These are phyloP conservation scores for Sarotherodon lohbergeri DNA, from an alignment of 2,113 vertebrate genomes.

Conservation along the genomic window DNA sequence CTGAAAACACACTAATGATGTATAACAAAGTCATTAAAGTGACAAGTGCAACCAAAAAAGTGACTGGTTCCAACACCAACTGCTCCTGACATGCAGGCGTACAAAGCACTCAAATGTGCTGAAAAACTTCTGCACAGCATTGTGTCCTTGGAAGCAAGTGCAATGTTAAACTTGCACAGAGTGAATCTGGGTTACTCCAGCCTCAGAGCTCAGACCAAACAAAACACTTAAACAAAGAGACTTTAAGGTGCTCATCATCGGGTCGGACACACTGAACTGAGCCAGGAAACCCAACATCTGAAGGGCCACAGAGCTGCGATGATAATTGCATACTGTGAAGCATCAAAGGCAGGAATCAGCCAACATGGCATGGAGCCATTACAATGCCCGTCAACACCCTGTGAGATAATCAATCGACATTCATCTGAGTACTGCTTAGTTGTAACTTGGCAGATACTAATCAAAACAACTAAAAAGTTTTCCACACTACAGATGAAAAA, in stretches of 20 bases:
- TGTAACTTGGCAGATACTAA: background rate
- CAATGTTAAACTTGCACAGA: background rate
- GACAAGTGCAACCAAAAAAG: background rate
- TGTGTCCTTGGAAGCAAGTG: background rate
- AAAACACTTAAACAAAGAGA: background rate
- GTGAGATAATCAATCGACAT: slow-evolving; percentile 15
- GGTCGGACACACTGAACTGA: background rate
- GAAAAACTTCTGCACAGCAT: background rate
- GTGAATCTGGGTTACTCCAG: background rate
- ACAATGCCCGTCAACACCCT: background rate
- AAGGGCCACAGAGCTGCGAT: background rate
- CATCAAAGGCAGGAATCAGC: slow-evolving; percentile 13
- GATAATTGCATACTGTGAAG: background rate
- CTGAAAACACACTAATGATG: background rate
- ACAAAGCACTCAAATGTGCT: background rate
- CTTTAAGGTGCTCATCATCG: slow-evolving; percentile 9
- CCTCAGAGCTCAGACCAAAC: background rate
- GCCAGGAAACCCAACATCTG: background rate
- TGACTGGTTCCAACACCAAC: background rate
- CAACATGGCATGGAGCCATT: background rate
- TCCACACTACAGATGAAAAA: background rate
- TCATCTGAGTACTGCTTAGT: background rate
- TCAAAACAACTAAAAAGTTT: background rate
- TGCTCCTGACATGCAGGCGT: background rate
- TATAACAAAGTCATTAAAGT: background rate